These are phyloP conservation scores for Garrulus glandarius DNA, from an alignment of 2,797 vertebrate species.

Conservation along the genomic window DNA sequence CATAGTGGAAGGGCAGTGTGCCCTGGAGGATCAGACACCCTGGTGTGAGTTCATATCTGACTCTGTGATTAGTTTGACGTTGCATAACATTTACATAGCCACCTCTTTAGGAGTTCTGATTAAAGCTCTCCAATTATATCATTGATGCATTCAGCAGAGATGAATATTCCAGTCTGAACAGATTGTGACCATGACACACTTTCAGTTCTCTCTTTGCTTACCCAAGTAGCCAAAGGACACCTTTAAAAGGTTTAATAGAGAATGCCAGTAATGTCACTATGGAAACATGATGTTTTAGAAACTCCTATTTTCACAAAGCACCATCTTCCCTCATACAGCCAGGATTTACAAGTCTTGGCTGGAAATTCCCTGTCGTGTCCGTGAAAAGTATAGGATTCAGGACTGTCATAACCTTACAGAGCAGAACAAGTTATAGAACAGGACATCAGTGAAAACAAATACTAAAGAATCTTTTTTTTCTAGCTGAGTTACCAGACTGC, in stretches of 20 bases:
- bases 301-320: background rate
- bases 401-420: background rate
- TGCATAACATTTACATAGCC: conserved; percentile 16
- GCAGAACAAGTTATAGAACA: background rate
- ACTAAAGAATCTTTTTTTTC: background rate
- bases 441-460: background rate
- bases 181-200: background rate
- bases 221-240: background rate
- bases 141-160: background rate
- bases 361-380: background rate
- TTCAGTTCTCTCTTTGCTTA: background rate
- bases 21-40: conserved; percentile 30
- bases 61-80: background rate
- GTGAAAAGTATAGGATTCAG: background rate
- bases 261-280: background rate
- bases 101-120: background rate
- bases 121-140: background rate
- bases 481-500: background rate
- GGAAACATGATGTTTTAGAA: conserved; percentile 1
- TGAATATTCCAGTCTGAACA: background rate
- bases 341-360: background rate
- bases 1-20: background rate
- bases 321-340: background rate
- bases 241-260: background rate
- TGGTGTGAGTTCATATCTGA: conserved; percentile 14